Base-by-base conservation (phyloP, 2,888 invertebrate genomes). In the Anaspis maculata region DNA sequence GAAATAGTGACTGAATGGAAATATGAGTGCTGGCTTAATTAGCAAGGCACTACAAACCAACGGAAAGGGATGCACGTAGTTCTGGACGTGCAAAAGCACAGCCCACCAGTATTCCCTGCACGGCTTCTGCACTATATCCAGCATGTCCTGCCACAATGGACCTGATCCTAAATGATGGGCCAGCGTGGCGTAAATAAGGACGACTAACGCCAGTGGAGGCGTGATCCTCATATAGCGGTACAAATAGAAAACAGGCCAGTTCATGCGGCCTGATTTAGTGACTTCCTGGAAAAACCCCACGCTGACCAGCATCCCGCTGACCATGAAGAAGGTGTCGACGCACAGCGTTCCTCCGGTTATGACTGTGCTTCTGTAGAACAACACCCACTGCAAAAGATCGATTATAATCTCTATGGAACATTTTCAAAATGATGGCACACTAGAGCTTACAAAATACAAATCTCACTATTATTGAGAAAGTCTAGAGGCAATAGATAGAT, bases 161-260 rank as follows among this genome's bases (percentile, higher is more conserved):
- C 72, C 71, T 13, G 66, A 62, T 1, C 67, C 67, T 9, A 69
- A 30, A 42, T 67, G 61, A 9, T 61, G 58, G 11, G 65, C 44
- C 12, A 71, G 45, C 6, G 68, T 66, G 3, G 66, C 61, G 25
- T 60, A 57, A 21, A 67, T 48, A 2, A 64, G 54, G 25, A 72
- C 49, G 16, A 69, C 54, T 3, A 68, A 48, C 3, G 59, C 59
- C 28, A 69, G 60, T 0, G 69, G 60, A n/a, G 71, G 70, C 2
- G 70, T 69, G 28, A 72, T 52, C 48, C 71, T 64, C 13, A 69
- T 31, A 40, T 66, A 67, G 30, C 70, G 56, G 42, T 67, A 65
- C 13, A 69, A 32, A 41, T 68, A 68, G 35, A 61, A 64, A 38
- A 59, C 43, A 2, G 60, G 41, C 35, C 65, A 48, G 39, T 68